phyloP scores from a whole-genome alignment of 37 sponge, comb jelly and placozoan species.

The Tethya wilhelma region DNA sequence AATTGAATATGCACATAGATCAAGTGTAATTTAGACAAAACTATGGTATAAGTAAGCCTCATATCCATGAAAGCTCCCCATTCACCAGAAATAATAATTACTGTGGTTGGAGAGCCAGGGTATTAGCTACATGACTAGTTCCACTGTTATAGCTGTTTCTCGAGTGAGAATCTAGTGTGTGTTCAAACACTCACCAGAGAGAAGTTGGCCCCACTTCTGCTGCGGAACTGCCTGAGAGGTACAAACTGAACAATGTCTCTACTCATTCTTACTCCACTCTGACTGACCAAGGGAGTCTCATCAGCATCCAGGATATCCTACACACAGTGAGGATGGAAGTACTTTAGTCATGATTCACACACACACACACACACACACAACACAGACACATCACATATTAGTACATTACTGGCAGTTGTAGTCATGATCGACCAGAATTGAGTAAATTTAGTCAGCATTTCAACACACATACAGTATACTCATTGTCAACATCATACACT shows the following conservation, averaged over 20 bases:
- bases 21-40: neutral
- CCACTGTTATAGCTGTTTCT: no score
- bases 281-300: slow-evolving; percentile 69
- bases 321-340: no score
- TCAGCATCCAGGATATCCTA: slow-evolving; percentile 87
- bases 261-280: slow-evolving; percentile 55
- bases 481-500: no score
- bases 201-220: slow-evolving; percentile 51
- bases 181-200: slow-evolving; percentile 80
- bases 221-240: slow-evolving; percentile 61
- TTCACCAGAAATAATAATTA: neutral
- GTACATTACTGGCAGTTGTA: neutral
- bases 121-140: no score
- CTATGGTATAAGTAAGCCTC: neutral
- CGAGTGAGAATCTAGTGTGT: neutral
- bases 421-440: neutral
- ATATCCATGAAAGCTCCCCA: neutral
- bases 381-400: neutral
- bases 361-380: neutral
- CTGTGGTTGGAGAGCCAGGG: no score
- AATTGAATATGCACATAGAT: no score
- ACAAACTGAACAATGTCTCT: slow-evolving; percentile 94
- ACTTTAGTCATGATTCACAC: no score
- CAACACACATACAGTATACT: no score
- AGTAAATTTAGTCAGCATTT: no score